Evolutionary conservation across 2,113 vertebrate genomes (phyloP), one percentile per base, ranked within the genome.

Genomic region (Laterallus jamaicensis): DNA sequence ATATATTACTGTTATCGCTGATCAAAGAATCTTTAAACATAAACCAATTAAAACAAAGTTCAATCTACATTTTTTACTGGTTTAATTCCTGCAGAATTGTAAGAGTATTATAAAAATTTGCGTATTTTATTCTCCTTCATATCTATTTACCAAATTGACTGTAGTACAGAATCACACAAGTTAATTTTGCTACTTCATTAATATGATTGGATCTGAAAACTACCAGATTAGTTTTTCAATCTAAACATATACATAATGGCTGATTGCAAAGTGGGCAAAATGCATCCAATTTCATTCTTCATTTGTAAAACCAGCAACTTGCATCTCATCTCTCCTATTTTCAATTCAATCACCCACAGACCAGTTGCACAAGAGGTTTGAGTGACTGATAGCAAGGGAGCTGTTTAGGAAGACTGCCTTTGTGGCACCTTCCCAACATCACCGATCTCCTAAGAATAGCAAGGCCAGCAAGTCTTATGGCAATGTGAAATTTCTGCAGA

Each of bases 1-100:
- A 98, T 98, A 98, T 98, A 98, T 98, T 98, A 98, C 98, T 97
- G 97, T 98, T 98, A 98, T 98, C 87, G 6, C 97, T 98, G 98
- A 98, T 98, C 98, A 98, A 98, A 98, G 98, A 98, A 98, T 98
- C 97, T 98, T 98, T 98, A 97, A 98, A 98, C 97, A 96, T 98
- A 98, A 98, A 98, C 98, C 97, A 97, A 98, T 98, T 98, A 98
- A 97, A 98, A 97, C 92, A 97, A 97, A 98, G 98, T 97, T 98
- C 96, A 98, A 97, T 97, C 97, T 97, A 97, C 97, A 96, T 97
- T 98, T 98, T 97, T 97, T 97, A 96, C 97, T 96, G 96, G 95
- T 97, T 96, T 97, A 97, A 97, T 96, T 98, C 92, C 95, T 94
- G 80, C 91, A 88, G 97, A 97, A 98, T 97, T 97, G 94, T 97